Evolutionary conservation across 2,113 vertebrate genomes (phyloP).

Genomic region (Paradoxurus hermaphroditus): DNA sequence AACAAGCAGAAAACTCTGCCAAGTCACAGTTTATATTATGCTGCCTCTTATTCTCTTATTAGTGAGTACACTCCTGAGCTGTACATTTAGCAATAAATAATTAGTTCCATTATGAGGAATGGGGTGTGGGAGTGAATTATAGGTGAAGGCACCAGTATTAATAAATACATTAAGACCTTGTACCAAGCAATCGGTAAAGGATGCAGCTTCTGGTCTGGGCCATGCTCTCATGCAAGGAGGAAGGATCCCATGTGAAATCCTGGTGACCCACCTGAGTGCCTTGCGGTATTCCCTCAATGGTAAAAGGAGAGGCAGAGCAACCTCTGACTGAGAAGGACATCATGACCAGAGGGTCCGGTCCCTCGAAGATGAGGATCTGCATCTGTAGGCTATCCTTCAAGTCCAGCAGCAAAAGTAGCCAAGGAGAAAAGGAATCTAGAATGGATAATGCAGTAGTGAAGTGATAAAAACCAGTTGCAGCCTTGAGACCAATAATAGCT

Average conservation of each 20-base stretch:
- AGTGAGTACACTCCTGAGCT: background rate
- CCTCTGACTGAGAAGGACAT: background rate
- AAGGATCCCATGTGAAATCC: background rate
- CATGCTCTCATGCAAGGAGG: background rate
- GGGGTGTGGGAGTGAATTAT: background rate
- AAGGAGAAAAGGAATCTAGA: background rate
- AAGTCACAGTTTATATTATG: background rate
- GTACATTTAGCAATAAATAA: background rate
- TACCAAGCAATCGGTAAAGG: background rate
- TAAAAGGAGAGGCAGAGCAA: background rate
- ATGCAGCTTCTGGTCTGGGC: background rate
- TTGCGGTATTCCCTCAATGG: background rate
- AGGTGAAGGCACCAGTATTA: background rate
- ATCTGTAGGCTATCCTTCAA: background rate
- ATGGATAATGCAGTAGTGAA: background rate
- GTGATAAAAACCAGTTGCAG: background rate
- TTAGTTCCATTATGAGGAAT: background rate
- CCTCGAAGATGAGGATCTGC: background rate
- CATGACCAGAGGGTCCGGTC: fast-evolving
- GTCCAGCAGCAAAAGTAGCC: background rate
- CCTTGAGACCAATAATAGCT: background rate
- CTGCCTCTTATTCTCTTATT: background rate
- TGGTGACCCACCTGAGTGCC: too few relatives aligned
- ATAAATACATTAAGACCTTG: background rate
- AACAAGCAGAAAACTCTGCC: background rate